Evolutionary conservation across 2,113 vertebrate species (phyloP).

Genomic region (Cairina moschata): DNA sequence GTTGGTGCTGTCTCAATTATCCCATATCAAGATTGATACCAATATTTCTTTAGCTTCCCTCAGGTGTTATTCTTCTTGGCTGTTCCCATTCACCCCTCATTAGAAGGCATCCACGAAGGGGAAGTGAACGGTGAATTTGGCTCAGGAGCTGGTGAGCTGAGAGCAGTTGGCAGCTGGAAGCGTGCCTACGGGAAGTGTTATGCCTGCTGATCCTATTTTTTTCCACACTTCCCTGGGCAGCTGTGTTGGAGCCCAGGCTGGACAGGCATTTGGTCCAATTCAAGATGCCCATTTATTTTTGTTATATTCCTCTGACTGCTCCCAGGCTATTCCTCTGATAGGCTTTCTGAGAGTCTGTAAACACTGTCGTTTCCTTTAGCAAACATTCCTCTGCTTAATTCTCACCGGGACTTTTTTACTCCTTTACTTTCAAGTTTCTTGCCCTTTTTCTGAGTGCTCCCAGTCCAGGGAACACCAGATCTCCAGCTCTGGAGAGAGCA

Average conservation of each 20-base stretch:
- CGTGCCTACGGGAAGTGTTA: constrained; percentile 29
- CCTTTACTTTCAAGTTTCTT: not conserved
- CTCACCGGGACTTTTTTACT: not conserved
- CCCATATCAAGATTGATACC: not conserved
- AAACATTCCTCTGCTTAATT: not conserved
- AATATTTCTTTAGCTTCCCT: constrained; percentile 14
- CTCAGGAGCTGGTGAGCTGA: not conserved
- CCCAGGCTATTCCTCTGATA: not conserved
- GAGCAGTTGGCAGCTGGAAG: not conserved
- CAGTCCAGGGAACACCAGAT: not conserved
- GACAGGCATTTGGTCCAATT: not conserved
- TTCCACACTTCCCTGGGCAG: constrained; percentile 6
- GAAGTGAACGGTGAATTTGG: not conserved
- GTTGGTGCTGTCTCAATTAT: not conserved
- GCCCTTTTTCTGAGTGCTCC: not conserved
- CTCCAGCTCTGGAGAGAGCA: not conserved
- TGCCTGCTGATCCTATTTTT: constrained; percentile 22
- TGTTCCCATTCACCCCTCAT: constrained; percentile 13
- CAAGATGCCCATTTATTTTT: not conserved
- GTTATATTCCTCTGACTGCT: not conserved
- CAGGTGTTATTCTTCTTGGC: not conserved
- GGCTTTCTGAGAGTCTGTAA: not conserved
- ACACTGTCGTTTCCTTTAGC: not conserved
- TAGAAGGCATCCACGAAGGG: not conserved
- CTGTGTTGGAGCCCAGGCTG: not conserved